Evolutionary conservation across 2,797 vertebrate species (phyloP).

Genomic region (Sebastes cheni): DNA sequence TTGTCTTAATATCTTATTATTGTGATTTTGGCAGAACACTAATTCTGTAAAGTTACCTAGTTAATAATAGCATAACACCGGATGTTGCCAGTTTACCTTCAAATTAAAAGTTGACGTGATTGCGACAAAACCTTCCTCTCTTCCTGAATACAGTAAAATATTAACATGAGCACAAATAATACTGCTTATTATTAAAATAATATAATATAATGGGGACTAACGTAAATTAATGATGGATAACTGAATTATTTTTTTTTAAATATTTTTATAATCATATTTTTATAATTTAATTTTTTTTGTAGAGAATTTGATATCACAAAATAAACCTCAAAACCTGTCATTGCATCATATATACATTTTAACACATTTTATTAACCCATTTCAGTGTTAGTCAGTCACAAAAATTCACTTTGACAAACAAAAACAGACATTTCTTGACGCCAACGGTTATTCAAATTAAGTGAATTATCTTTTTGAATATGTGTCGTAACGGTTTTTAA

Average conservation of each 20-base stretch:
- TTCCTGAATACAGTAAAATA: background rate
- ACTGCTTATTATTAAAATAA: background rate
- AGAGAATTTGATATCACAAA: background rate
- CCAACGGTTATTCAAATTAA: background rate
- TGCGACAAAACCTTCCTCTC: background rate
- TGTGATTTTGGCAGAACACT: too few species aligned
- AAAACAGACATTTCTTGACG: too few species aligned
- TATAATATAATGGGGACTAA: background rate
- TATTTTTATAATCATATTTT: too few species aligned
- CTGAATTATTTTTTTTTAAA: rapidly evolving
- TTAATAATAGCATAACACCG: background rate
- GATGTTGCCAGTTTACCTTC: slow-evolving; percentile 21
- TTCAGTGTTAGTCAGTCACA: background rate
- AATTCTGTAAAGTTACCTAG: background rate
- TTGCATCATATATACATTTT: background rate
- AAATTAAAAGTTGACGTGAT: slow-evolving; percentile 30
- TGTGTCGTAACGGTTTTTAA: background rate
- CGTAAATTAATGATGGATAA: background rate
- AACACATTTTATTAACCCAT: rapidly evolving
- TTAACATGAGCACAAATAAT: background rate
- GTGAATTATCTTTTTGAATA: background rate
- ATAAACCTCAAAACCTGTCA: background rate
- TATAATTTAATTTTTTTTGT: too few species aligned
- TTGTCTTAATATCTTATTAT: background rate
- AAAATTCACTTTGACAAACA: background rate